Evolutionary conservation across 1,140 invertebrate genomes (phyloP).

Genomic region (Ceratina australensis): DNA sequence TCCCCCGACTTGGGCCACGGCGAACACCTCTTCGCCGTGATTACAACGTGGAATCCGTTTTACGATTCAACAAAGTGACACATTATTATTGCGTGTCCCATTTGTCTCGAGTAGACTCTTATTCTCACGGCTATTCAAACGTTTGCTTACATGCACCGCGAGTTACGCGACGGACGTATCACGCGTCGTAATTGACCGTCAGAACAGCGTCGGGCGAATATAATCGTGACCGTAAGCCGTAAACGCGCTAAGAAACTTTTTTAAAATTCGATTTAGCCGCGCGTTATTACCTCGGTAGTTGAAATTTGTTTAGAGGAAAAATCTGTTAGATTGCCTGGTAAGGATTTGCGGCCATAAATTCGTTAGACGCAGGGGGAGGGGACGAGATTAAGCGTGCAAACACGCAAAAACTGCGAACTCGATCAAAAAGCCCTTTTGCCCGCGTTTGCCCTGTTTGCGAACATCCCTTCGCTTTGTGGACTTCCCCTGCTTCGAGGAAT

Average conservation of each 20-base stretch:
- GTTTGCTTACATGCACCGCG: too few species aligned
- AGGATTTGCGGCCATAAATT: constrained; percentile 27
- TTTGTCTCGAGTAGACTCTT: neutral
- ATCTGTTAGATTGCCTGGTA: constrained; percentile 44
- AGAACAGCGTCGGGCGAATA: neutral
- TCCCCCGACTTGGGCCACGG: constrained; percentile 37
- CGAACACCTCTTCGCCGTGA: constrained; percentile 49
- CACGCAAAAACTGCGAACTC: constrained; percentile 22
- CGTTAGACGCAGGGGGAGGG: constrained; percentile 19
- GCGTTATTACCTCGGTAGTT: too few species aligned
- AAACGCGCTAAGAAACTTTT: too few species aligned
- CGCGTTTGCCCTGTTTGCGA: neutral
- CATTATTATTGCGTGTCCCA: constrained; percentile 55
- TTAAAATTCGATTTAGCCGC: too few species aligned
- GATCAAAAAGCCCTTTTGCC: constrained; percentile 28
- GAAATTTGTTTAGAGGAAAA: constrained; percentile 51
- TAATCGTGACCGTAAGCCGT: too few species aligned
- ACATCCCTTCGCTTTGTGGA: neutral
- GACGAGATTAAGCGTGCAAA: neutral
- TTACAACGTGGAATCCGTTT: constrained; percentile 50
- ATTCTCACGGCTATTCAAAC: too few species aligned
- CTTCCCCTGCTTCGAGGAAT: neutral
- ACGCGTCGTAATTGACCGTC: constrained; percentile 33
- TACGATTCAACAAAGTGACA: constrained; percentile 53
- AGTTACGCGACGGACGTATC: constrained; percentile 31